A percentile compares a stretch with the other conserved stretches of the same genome.
phyloP scores from a whole-genome alignment of 1,140 invertebrate genomes.

The Hirudo medicinalis region DNA sequence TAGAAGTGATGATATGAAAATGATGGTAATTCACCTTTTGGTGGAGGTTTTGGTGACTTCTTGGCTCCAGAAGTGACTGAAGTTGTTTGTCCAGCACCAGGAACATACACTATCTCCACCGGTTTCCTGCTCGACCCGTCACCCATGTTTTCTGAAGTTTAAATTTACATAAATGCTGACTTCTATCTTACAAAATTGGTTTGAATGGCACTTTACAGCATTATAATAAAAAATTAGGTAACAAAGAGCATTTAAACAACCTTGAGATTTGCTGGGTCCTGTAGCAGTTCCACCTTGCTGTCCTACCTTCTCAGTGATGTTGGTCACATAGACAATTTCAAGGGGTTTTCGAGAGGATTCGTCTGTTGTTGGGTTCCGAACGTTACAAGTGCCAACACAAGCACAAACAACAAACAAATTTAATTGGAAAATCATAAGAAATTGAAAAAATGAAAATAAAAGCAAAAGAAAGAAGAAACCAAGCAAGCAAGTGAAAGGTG shows the following conservation, averaged over 20 bases:
- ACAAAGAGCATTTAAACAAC: background rate
- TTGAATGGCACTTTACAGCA: no score
- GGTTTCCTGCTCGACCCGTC: slow-evolving; percentile 12
- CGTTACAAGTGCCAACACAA: background rate
- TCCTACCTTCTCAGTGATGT: slow-evolving; percentile 14
- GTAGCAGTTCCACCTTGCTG: background rate
- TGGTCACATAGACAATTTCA: slow-evolving; percentile 20
- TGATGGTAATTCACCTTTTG: background rate
- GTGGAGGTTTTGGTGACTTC: slow-evolving; percentile 5
- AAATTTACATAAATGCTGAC: background rate
- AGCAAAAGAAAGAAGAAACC: no score
- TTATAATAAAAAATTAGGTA: no score
- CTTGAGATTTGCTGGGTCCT: background rate
- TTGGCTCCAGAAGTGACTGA: background rate
- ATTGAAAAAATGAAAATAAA: no score
- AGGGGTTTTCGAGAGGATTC: slow-evolving; percentile 7
- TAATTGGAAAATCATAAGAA: no score
- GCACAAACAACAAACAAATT: no score
- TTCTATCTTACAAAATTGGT: no score
- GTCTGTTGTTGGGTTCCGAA: background rate
- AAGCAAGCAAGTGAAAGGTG: no score
- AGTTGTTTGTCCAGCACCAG: slow-evolving; percentile 3
- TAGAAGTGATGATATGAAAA: no score
- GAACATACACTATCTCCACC: slow-evolving; percentile 20
- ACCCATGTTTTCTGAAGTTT: background rate